Conservation (phyloP, 2,888 invertebrate genomes). For the Rhodophaea formosa region DNA sequence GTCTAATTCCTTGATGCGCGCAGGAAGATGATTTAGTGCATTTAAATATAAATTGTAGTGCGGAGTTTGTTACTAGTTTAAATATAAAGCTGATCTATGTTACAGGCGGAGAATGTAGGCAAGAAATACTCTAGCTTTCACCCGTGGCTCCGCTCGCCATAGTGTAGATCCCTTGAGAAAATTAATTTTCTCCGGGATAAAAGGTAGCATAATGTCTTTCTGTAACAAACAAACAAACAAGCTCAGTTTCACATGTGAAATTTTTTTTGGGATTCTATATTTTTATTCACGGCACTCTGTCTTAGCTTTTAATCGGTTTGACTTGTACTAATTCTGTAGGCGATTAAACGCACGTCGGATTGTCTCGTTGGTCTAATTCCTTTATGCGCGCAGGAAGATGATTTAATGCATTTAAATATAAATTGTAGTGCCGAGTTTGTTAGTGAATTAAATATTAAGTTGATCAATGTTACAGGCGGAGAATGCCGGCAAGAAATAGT, state of each 20-base stretch:
- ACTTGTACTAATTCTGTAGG: conserved; percentile 12
- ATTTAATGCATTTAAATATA: conserved; percentile 14
- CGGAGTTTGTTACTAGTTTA: conserved; percentile 1
- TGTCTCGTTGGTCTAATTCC: conserved; percentile 16
- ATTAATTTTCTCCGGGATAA: no score
- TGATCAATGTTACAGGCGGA: neutral
- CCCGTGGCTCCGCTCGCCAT: no score
- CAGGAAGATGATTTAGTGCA: conserved; percentile 8
- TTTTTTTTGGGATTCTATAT: no score
- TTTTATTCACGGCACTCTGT: neutral
- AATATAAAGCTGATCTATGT: conserved; percentile 3
- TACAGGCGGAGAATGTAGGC: neutral
- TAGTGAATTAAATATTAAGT: conserved; percentile 4
- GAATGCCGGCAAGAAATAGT: neutral
- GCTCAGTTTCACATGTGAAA: no score
- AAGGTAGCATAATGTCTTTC: no score
- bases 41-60: conserved; percentile 11
- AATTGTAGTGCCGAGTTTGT: neutral
- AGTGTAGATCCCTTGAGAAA: no score
- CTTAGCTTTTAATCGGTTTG: neutral
- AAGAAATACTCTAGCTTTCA: neutral
- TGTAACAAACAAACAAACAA: no score
- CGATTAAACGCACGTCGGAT: conserved; percentile 14
- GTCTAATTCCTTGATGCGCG: conserved; percentile 14
- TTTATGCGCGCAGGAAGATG: conserved; percentile 9